Percentiles rank a stretch among this genome's conserved stretches.
These are phyloP conservation scores for Shinisaurus crocodilurus DNA, from an alignment of 2,113 vertebrate species.

Conservation along the genomic window DNA sequence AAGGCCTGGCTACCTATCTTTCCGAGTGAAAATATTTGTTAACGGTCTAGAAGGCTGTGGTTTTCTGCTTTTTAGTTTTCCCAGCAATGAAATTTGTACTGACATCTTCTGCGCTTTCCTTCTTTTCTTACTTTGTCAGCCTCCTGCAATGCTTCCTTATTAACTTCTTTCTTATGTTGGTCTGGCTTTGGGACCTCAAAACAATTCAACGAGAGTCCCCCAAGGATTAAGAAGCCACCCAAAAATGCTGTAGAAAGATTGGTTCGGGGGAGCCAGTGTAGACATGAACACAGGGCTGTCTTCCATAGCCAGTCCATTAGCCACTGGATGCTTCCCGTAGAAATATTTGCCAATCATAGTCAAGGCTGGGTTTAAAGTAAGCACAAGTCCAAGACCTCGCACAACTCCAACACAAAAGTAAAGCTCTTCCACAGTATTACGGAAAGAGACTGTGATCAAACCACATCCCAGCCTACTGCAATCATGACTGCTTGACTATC, in stretches of 20 bases:
- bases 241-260: conserved; percentile 88
- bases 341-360: conserved; percentile 99
- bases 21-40: conserved; percentile 83
- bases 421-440: conserved; percentile 87
- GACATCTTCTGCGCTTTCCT: conserved; percentile 65
- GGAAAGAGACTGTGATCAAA: conserved; percentile 89
- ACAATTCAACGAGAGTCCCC: conserved; percentile 91
- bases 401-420: conserved; percentile 94
- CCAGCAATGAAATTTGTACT: conserved; percentile 77
- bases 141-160: conserved; percentile 74
- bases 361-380: conserved; percentile 97
- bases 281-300: conserved; percentile 95
- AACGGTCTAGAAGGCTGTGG: conserved; percentile 77
- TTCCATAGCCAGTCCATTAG: conserved; percentile 96
- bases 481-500: conserved; percentile 95
- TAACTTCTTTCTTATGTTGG: conserved; percentile 63
- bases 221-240: conserved; percentile 96
- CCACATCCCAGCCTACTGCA: conserved; percentile 83
- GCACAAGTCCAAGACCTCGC: conserved; percentile 93
- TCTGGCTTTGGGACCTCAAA: conserved; percentile 90
- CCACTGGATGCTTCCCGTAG: conserved; percentile 91
- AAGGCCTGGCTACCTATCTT: neutral
- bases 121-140: conserved; percentile 69
- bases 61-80: conserved; percentile 73
- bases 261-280: conserved; percentile 92